Conservation (phyloP, 2,797 vertebrate species). For the Rhyacichthys aspro region DNA sequence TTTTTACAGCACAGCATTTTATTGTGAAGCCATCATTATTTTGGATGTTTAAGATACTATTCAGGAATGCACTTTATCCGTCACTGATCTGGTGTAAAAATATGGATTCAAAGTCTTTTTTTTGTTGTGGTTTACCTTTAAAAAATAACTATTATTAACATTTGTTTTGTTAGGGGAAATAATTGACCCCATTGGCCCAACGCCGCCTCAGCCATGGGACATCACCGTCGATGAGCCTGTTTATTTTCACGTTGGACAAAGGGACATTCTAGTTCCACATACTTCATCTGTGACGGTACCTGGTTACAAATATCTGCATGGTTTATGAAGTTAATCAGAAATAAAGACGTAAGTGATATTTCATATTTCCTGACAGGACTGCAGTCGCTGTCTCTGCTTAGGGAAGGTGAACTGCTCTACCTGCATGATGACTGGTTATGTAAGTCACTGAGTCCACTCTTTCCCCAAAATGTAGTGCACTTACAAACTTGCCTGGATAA, state of each 20-base stretch:
- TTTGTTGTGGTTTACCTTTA: too few species aligned
- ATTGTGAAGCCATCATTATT: too few species aligned
- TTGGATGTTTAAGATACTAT: too few species aligned
- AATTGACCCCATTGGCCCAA: neutral
- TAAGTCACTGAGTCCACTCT: too few species aligned
- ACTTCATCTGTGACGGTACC: neutral
- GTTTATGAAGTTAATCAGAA: neutral
- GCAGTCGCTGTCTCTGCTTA: neutral
- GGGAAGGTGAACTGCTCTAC: neutral
- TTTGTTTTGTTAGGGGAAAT: neutral
- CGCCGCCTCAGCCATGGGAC: neutral
- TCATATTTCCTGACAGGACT: slow-evolving; percentile 2
- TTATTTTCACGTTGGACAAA: neutral
- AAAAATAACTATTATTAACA: too few species aligned
- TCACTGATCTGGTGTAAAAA: too few species aligned
- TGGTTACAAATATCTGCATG: neutral
- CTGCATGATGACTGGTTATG: neutral
- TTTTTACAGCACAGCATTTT: too few species aligned
- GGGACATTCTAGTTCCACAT: neutral
- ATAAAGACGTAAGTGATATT: too few species aligned
- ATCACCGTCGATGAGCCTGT: neutral
- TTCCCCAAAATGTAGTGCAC: too few species aligned
- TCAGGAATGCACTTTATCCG: too few species aligned
- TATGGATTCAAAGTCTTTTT: too few species aligned
- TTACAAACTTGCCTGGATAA: too few species aligned